A percentile compares a stretch with the other conserved stretches of the same genome.
phyloP scores from a whole-genome alignment of 1,140 invertebrate species.

The Drosophila suzukii region DNA sequence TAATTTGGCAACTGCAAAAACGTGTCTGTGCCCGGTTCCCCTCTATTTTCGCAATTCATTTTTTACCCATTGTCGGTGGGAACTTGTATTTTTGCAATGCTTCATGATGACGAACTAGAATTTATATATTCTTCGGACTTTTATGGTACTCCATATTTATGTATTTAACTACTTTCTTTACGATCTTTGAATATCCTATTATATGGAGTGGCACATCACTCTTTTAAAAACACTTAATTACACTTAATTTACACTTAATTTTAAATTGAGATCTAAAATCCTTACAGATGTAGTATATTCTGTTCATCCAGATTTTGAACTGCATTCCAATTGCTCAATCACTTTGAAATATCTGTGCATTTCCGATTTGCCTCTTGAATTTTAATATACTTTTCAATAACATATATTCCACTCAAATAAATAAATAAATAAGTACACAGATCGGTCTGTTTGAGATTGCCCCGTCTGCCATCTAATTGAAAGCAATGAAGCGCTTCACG shows the following conservation, averaged over 20 bases:
- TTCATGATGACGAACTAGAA: slow-evolving; percentile 2
- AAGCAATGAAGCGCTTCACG: slow-evolving; percentile 38
- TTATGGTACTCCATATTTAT: neutral
- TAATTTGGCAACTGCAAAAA: slow-evolving; percentile 71
- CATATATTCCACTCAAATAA: slow-evolving; percentile 16
- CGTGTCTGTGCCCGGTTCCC: slow-evolving; percentile 18
- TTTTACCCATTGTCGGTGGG: slow-evolving; percentile 11
- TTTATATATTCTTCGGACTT: neutral
- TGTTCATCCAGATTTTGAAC: neutral
- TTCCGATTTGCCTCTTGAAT: neutral
- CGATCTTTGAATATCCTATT: neutral
- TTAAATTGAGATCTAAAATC: no score
- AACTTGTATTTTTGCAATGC: slow-evolving; percentile 6
- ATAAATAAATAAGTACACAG: slow-evolving; percentile 5
- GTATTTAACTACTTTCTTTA: neutral
- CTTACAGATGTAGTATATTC: no score
- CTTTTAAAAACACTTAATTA: no score
- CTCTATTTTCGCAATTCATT: slow-evolving; percentile 5
- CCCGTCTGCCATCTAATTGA: slow-evolving; percentile 35
- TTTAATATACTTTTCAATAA: slow-evolving; percentile 18
- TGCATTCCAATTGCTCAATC: neutral
- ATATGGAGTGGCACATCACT: no score
- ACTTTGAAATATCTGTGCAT: neutral
- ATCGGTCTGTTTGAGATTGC: slow-evolving; percentile 15
- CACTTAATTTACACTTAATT: no score